Evolutionary conservation across 2,888 invertebrate species (phyloP).

Genomic region (Troilus luridus): DNA sequence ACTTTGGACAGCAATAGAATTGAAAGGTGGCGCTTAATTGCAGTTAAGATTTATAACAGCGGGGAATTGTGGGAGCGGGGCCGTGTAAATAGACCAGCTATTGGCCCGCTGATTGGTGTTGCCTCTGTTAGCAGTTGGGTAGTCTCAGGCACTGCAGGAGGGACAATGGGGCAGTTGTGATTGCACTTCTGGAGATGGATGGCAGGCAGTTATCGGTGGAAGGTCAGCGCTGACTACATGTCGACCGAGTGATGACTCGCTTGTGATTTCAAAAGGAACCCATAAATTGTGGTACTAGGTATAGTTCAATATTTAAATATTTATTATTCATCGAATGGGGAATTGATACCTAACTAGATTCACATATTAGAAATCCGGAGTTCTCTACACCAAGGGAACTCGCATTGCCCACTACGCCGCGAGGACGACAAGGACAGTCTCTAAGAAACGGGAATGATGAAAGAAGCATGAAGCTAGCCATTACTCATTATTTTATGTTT

Average conservation of each 20-base stretch:
- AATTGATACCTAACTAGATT: no score
- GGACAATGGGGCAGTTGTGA: not conserved
- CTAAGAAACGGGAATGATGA: no score
- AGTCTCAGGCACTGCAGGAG: not conserved
- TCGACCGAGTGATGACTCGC: not conserved
- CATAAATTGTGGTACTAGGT: not conserved
- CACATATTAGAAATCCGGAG: no score
- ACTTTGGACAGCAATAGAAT: not conserved
- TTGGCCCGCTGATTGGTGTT: slow-evolving; percentile 3
- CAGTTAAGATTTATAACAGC: slow-evolving; percentile 31
- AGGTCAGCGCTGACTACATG: not conserved
- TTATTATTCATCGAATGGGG: no score
- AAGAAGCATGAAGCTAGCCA: no score
- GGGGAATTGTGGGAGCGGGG: slow-evolving; percentile 27
- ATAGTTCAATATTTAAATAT: not conserved
- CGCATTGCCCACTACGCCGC: no score
- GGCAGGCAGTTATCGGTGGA: not conserved
- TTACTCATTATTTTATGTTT: no score
- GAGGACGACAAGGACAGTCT: no score
- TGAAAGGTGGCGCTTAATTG: slow-evolving; percentile 29
- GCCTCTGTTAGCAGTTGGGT: not conserved
- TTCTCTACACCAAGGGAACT: no score
- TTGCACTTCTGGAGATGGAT: not conserved
- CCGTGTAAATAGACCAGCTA: slow-evolving; percentile 1
- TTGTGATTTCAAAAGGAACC: not conserved